These are phyloP conservation scores for Taenaris catops DNA, from an alignment of 2,888 invertebrate genomes.

Conservation along the genomic window DNA sequence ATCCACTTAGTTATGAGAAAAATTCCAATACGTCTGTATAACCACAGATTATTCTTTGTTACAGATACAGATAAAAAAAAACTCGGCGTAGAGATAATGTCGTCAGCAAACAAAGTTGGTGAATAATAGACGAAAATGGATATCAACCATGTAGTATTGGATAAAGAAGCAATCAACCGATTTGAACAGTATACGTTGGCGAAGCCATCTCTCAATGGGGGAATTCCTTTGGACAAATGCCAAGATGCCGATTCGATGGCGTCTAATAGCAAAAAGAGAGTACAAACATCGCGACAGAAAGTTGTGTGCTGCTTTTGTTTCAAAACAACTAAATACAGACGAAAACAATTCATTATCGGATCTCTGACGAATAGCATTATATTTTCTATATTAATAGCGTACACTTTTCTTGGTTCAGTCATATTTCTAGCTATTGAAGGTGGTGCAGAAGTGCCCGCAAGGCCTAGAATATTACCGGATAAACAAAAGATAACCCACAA, in stretches of 20 bases:
- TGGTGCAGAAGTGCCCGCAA: slow-evolving; percentile 76
- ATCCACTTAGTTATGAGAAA: slow-evolving; percentile 37
- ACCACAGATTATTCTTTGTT: slow-evolving; percentile 45
- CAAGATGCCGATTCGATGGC: slow-evolving; percentile 74
- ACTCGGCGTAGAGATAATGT: slow-evolving; percentile 43
- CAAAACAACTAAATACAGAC: slow-evolving; percentile 74
- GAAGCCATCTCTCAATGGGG: slow-evolving; percentile 71
- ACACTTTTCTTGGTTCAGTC: slow-evolving; percentile 88
- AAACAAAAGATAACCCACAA: slow-evolving; percentile 72
- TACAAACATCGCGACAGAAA: slow-evolving; percentile 71
- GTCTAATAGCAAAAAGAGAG: slow-evolving; percentile 70
- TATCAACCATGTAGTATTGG: slow-evolving; percentile 71
- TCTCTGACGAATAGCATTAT: slow-evolving; percentile 90
- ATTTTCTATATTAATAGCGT: slow-evolving; percentile 89
- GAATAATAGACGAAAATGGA: slow-evolving; percentile 59
- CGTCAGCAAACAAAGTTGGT: slow-evolving; percentile 43
- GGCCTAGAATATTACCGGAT: slow-evolving; percentile 69
- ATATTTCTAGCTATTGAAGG: slow-evolving; percentile 93
- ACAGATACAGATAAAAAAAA: slow-evolving; percentile 45
- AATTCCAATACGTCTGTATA: slow-evolving; percentile 10
- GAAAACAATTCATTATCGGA: slow-evolving; percentile 84
- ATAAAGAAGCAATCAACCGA: slow-evolving; percentile 73
- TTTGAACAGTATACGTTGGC: slow-evolving; percentile 74
- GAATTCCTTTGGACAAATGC: slow-evolving; percentile 75
- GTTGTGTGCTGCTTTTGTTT: slow-evolving; percentile 77